Evolutionary conservation across 2,888 invertebrate species (phyloP).

Genomic region (Clostera curtula): DNA sequence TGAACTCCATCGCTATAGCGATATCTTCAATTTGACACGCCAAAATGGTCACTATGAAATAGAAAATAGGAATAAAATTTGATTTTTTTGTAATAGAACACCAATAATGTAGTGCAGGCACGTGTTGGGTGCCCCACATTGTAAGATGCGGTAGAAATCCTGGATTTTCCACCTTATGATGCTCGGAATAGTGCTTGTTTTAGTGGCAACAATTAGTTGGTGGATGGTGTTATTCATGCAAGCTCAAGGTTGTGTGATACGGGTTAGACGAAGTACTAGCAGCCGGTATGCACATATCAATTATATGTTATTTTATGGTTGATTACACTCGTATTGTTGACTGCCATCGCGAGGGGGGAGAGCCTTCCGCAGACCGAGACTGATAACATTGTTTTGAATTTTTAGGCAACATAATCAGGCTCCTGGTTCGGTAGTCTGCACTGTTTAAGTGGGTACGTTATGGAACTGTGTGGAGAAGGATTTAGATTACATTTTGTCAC

Average conservation of each 20-base stretch:
- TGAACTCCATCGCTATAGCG: slow-evolving; percentile 6
- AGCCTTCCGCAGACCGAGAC: slow-evolving; percentile 11
- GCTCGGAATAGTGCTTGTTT: slow-evolving; percentile 12
- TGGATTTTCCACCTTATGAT: slow-evolving; percentile 4
- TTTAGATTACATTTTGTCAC: too few relatives aligned
- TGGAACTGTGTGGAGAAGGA: too few relatives aligned
- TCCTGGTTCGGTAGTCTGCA: neutral
- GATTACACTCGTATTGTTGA: slow-evolving; percentile 12
- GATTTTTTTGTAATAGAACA: slow-evolving; percentile 7
- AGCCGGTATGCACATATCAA: slow-evolving; percentile 2
- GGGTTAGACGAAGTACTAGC: slow-evolving; percentile 10
- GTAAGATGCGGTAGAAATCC: slow-evolving; percentile 2
- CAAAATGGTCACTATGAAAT: slow-evolving; percentile 15
- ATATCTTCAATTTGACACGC: slow-evolving; percentile 6
- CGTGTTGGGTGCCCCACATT: slow-evolving; percentile 15
- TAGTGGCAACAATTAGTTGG: slow-evolving; percentile 9
- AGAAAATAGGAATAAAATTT: slow-evolving; percentile 13
- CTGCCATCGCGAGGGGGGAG: slow-evolving; percentile 1
- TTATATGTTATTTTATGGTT: slow-evolving; percentile 17
- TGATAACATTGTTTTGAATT: slow-evolving; percentile 14
- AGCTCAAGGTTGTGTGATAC: slow-evolving; percentile 20
- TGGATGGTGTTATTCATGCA: slow-evolving; percentile 16
- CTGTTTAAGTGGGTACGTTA: too few relatives aligned
- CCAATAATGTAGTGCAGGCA: slow-evolving; percentile 16
- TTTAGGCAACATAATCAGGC: neutral